These are phyloP conservation scores for Podarcis muralis DNA, from an alignment of 2,113 vertebrate species.

Conservation along the genomic window DNA sequence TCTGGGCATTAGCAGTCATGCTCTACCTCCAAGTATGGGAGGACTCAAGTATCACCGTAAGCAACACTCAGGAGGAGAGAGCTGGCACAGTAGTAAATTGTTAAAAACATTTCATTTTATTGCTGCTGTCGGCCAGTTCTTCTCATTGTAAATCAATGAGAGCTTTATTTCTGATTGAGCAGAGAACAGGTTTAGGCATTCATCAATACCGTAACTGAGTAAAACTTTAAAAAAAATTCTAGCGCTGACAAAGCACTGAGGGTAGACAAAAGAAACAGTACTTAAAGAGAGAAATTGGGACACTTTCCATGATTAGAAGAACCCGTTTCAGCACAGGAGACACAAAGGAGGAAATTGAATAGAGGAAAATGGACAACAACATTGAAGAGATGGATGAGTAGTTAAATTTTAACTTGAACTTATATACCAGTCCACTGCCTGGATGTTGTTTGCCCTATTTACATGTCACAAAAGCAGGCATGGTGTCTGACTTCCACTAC, in stretches of 20 bases:
- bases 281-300: neutral
- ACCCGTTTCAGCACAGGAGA: neutral
- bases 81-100: neutral
- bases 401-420: neutral
- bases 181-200: neutral
- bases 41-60: neutral
- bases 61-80: neutral
- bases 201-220: neutral
- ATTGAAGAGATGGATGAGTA: neutral
- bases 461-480: neutral
- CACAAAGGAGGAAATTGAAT: no score
- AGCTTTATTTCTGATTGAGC: slow-evolving; percentile 3
- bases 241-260: neutral
- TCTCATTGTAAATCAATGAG: neutral
- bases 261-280: neutral
- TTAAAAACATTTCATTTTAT: neutral
- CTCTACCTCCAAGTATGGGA: neutral
- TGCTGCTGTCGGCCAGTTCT: neutral
- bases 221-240: neutral
- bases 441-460: neutral
- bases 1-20: neutral
- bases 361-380: no score
- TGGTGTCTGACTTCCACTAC: neutral
- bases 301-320: neutral
- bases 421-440: neutral